Conservation (phyloP, 2,113 vertebrate genomes). For the zebrafish (Danio rerio) region GRCz12tu NC_133192.1:37373501-37374000, state of each 20-base stretch:
- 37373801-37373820: conserved; percentile 47
- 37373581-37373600: conserved; percentile 28
- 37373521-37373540: conserved; percentile 82
- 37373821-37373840: conserved; percentile 5
- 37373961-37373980: no score
- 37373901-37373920: no score
- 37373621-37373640: conserved; percentile 57
- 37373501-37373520: conserved; percentile 82
- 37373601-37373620: conserved; percentile 1
- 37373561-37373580: conserved; percentile 52
- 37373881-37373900: neutral
- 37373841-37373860: conserved; percentile 32
- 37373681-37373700: conserved; percentile 75
- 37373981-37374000: no score
- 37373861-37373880: conserved; percentile 16
- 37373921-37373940: no score
- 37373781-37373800: conserved; percentile 42
- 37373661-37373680: conserved; percentile 68
- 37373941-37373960: no score
- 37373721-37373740: conserved; percentile 72
- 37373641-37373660: conserved; percentile 59
- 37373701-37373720: conserved; percentile 64
- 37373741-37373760: conserved; percentile 58
- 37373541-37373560: conserved; percentile 83
- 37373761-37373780: conserved; percentile 57